Base-by-base conservation (phyloP, 2,888 invertebrate genomes). In the Synergus gifuensis region DNA sequence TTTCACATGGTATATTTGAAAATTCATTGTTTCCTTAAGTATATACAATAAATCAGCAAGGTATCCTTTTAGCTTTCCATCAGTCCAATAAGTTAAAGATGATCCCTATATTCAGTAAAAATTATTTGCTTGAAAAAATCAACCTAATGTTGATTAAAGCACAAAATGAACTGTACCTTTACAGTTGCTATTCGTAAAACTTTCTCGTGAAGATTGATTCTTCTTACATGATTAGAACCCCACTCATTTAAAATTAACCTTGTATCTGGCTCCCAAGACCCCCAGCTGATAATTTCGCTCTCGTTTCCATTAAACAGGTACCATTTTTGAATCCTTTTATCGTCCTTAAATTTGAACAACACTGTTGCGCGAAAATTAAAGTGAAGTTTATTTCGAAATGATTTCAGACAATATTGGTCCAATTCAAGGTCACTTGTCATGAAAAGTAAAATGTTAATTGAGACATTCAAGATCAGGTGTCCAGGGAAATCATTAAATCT, bases 251-350 rank as follows among this genome's bases (percentile, higher is more conserved):
- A 18, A 18, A 8, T 28, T 2, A 88, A 78, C n/a, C 83, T 80
- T 8, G 60, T 76, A 3, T 77, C 40, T 0, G 58, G 9, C 78
- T 4, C 83, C 87, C 54, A 54, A 14, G 85, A 79, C n/a, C 83
- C 67, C 4, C 22, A 18, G 0, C 76, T 80, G 58, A 78, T 54
- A 4, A 83, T 84, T 1, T 76, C 9, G 28, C 83, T 84, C 0
- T 81, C 76, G 1, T 76, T 42, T 4, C 84, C 42, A 0, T 84
- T 76, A 81, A 54, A 54, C 9, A 9, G n/a, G 54, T 87, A 89
- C 87, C 88, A 88, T 69, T 88, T 88, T 9, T 78, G 76, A 4
- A 88, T 36, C 0, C 11, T 63, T 5, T 79, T 12, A 40, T 84
- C 76, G 0, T 81, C 69, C 22, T 82, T 78, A 40, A 87, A 86